These are phyloP conservation scores for Hippocampus kuda DNA, from an alignment of 2,797 vertebrate species.

Conservation along the genomic window DNA sequence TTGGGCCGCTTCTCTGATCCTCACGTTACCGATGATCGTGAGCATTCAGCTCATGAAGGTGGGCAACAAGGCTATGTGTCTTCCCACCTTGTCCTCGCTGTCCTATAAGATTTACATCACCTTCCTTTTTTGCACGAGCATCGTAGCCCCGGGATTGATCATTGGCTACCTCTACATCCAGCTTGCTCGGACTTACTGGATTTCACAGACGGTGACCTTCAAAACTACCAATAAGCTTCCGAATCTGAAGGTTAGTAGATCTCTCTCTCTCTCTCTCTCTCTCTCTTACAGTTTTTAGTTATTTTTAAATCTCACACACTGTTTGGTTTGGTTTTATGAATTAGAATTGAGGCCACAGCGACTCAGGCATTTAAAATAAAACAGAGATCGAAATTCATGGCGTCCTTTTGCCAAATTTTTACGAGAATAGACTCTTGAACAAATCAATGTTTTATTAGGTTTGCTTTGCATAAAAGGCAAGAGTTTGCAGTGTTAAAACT, in stretches of 20 bases:
- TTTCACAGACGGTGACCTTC: conserved; percentile 82
- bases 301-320: background rate
- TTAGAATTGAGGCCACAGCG: background rate
- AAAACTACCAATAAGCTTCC: conserved; percentile 82
- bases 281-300: too few species aligned
- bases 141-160: conserved; percentile 81
- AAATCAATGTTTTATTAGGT: too few species aligned
- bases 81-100: conserved; percentile 69
- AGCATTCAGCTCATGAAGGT: conserved; percentile 74
- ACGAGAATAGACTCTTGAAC: too few species aligned
- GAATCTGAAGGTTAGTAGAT: conserved; percentile 73
- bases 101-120: conserved; percentile 83
- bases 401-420: too few species aligned
- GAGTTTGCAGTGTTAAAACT: too few species aligned
- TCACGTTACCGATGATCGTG: conserved; percentile 84
- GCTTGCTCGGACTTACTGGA: conserved; percentile 81
- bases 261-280: background rate
- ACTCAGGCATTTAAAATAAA: background rate
- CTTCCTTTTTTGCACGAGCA: conserved; percentile 84
- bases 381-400: too few species aligned
- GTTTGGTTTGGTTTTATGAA: background rate
- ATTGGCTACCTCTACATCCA: conserved; percentile 85
- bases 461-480: too few species aligned
- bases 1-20: conserved; percentile 77
- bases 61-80: conserved; percentile 75